Base-by-base conservation (phyloP, 2,797 vertebrate species). In the Phalanger gymnotis region DNA sequence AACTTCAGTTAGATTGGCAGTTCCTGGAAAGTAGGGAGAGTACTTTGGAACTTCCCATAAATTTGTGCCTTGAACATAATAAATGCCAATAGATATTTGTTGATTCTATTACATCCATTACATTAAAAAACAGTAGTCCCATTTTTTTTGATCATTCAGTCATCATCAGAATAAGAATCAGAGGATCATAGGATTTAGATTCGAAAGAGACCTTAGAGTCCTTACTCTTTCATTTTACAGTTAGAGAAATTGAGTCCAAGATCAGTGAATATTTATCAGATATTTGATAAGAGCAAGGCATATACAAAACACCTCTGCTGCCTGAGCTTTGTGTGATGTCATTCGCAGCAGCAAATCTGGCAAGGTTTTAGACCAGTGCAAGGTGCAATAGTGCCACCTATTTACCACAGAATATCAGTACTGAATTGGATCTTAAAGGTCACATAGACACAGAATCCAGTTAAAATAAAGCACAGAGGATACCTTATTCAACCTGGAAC, bases 1-100 rank as follows among this genome's bases (percentile, higher is more conserved):
- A 27, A 81, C 31, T 96, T 95, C 54, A 54, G 34, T 53, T 34
- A n/a, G 47, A 57, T 9, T 56, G 27, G 34, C 89, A 61, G 16
- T 11, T 91, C 87, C 55, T 92, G 93, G 2, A 81, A 40, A 54
- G 14, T 40, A 40, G 5, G 28, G 25, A 53, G 30, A 47, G n/a
- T 87, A 52, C 54, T 91, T 55, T 87, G 40, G 40, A 22, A 30
- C 94, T 90, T 96, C 53, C 94, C 6, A 81, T 47, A 47, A 47
- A 81, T 47, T 7, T 90, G 3, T 11, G 30, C 57, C 92, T 73
- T 92, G 95, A 27, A 40, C 55, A 66, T 51, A 10, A 16, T 52
- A 31, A 66, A 11, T 16, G 54, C 25, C 91, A n/a, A 7, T 91
- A 40, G 31, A 55, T 54, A 56, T 30, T 31, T 89, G 31, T 55